Percentiles rank a stretch among this genome's conserved stretches.
Evolutionary conservation across 2,797 vertebrate species (phyloP).

Genomic region (Pangasius sanitwongsei): DNA sequence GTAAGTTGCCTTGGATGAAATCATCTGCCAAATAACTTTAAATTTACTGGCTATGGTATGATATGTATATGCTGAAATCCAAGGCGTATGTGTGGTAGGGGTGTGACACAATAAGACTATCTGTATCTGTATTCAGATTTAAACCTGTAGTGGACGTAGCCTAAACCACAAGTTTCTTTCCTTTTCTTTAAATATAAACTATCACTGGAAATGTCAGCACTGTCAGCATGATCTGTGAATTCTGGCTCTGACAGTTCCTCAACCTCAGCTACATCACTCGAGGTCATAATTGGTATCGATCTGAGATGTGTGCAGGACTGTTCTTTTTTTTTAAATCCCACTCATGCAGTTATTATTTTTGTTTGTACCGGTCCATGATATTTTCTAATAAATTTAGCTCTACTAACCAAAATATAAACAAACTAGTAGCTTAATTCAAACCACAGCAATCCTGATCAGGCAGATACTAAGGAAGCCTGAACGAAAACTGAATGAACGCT

Average conservation of each 20-base stretch:
- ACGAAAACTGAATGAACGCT: neutral
- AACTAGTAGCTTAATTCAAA: neutral
- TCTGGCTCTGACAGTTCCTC: neutral
- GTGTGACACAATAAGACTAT: neutral
- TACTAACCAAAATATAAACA: neutral
- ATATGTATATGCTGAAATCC: neutral
- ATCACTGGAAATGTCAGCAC: neutral
- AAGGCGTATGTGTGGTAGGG: neutral
- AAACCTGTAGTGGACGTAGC: neutral
- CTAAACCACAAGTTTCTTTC: no score
- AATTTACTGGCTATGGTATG: neutral
- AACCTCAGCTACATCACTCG: neutral
- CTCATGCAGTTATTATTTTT: neutral
- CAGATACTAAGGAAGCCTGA: neutral
- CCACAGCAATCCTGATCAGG: neutral
- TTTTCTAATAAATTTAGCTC: neutral
- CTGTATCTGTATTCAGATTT: neutral
- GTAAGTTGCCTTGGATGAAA: neutral
- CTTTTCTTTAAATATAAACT: no score
- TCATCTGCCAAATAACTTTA: neutral
- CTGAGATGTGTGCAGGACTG: neutral
- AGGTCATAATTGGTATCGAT: neutral
- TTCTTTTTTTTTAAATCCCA: neutral
- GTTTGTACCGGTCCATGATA: neutral
- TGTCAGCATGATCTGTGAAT: neutral